Evolutionary conservation across 2,888 invertebrate genomes (phyloP).

Genomic region (Pristionchus exspectatus): DNA sequence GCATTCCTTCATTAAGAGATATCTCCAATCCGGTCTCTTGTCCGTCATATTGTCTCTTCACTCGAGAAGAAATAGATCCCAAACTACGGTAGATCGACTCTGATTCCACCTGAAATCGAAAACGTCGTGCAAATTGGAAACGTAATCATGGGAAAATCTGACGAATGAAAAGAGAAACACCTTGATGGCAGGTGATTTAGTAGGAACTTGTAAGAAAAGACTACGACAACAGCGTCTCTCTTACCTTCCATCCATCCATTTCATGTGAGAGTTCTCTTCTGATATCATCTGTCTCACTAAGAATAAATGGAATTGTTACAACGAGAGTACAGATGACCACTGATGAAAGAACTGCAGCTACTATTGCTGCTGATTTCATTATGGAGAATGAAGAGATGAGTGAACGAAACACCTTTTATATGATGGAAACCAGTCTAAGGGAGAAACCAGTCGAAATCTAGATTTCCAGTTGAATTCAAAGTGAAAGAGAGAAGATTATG

Average conservation of each 20-base stretch:
- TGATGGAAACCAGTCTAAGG: background rate
- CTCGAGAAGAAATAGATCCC: background rate
- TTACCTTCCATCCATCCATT: slow-evolving; percentile 69
- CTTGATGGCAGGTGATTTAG: background rate
- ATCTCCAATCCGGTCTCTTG: slow-evolving; percentile 60
- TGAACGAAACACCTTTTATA: background rate
- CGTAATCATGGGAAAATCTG: background rate
- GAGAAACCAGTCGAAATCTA: background rate
- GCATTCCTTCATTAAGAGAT: background rate
- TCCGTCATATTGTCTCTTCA: slow-evolving; percentile 61
- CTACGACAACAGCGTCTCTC: background rate
- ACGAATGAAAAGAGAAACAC: background rate
- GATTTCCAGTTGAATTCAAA: background rate
- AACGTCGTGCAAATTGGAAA: background rate
- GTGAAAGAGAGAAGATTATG: background rate
- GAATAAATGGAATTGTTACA: slow-evolving; percentile 23
- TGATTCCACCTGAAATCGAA: slow-evolving; percentile 11
- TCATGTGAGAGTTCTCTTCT: slow-evolving; percentile 67
- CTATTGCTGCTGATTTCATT: slow-evolving; percentile 22
- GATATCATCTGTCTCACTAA: slow-evolving; percentile 63
- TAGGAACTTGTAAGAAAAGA: background rate
- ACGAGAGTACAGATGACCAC: background rate
- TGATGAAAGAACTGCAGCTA: background rate
- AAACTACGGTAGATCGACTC: slow-evolving; percentile 36
- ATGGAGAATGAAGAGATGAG: background rate